A percentile compares a stretch with the other conserved stretches of the same genome.
Conservation (phyloP, 2,797 vertebrate species). For the Avahi laniger region DNA sequence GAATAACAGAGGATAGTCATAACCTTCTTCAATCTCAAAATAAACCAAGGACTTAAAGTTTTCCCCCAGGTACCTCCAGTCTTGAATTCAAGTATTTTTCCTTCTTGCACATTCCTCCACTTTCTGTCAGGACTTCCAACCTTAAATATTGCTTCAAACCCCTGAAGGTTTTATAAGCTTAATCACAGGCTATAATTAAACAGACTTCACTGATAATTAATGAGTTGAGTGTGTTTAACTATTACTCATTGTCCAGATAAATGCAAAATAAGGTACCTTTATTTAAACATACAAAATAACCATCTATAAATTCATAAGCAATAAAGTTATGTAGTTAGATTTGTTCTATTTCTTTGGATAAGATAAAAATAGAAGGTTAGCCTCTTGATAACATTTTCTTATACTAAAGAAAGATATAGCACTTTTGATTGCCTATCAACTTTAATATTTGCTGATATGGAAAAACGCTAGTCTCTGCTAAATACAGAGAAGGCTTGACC, state of each 20-base stretch:
- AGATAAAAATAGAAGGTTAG: conserved; percentile 64
- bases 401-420: conserved; percentile 59
- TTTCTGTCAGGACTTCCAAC: conserved; percentile 48
- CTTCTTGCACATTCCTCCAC: neutral
- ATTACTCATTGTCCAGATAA: conserved; percentile 68
- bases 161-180: conserved; percentile 51
- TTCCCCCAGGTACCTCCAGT: conserved; percentile 36
- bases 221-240: conserved; percentile 61
- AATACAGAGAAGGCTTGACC: conserved; percentile 62
- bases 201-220: conserved; percentile 71
- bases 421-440: conserved; percentile 71
- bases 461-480: conserved; percentile 56
- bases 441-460: conserved; percentile 73
- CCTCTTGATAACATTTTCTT: conserved; percentile 63
- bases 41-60: conserved; percentile 64
- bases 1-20: conserved; percentile 68
- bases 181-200: conserved; percentile 56
- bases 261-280: conserved; percentile 53
- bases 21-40: conserved; percentile 55
- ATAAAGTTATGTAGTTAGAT: conserved; percentile 29
- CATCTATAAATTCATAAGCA: conserved; percentile 45
- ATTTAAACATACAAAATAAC: conserved; percentile 9
- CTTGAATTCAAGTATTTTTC: conserved; percentile 66
- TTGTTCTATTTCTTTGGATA: conserved; percentile 24
- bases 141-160: conserved; percentile 68